A percentile compares a stretch with the other conserved stretches of the same genome.
phyloP scores from a whole-genome alignment of 1,140 invertebrate genomes.

The Stratiolaelaps scimitus region DNA sequence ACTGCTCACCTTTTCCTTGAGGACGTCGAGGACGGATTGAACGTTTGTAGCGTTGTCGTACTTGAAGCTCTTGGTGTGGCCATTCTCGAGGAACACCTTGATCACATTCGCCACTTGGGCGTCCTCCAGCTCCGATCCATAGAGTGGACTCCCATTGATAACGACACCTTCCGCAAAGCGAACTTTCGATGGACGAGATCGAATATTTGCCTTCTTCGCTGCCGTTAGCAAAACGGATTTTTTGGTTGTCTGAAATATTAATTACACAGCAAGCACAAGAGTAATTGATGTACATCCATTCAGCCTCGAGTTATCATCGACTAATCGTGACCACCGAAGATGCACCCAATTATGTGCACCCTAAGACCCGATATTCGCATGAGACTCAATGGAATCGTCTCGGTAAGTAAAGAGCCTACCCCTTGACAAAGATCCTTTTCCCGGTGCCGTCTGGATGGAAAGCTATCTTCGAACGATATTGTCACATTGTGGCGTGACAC shows the following conservation, averaged over 20 bases:
- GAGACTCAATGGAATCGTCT: too few relatives aligned
- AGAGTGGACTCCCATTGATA: conserved; percentile 56
- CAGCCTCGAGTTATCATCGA: too few relatives aligned
- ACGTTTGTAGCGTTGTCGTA: conserved; percentile 80
- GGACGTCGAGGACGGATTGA: conserved; percentile 39
- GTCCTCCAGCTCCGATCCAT: conserved; percentile 57
- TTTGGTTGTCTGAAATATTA: conserved; percentile 46
- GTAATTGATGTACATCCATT: too few relatives aligned
- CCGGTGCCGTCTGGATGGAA: too few relatives aligned
- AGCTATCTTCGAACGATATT: too few relatives aligned
- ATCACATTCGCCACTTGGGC: conserved; percentile 82
- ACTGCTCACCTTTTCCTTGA: conserved; percentile 6
- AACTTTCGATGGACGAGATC: conserved; percentile 66
- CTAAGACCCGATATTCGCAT: too few relatives aligned
- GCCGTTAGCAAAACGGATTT: conserved; percentile 72
- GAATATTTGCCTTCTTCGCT: conserved; percentile 66
- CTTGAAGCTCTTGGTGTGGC: conserved; percentile 90
- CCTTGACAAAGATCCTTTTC: too few relatives aligned
- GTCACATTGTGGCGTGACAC: too few relatives aligned
- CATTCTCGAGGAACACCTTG: conserved; percentile 78
- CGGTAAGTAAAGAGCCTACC: too few relatives aligned
- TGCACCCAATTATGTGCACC: too few relatives aligned
- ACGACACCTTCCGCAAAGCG: conserved; percentile 75
- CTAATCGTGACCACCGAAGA: too few relatives aligned
- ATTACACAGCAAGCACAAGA: background rate